Percentiles rank a stretch among this genome's conserved stretches.
These are phyloP conservation scores for Sminthurinus aureus DNA, from an alignment of 2,888 invertebrate species.

Conservation along the genomic window DNA sequence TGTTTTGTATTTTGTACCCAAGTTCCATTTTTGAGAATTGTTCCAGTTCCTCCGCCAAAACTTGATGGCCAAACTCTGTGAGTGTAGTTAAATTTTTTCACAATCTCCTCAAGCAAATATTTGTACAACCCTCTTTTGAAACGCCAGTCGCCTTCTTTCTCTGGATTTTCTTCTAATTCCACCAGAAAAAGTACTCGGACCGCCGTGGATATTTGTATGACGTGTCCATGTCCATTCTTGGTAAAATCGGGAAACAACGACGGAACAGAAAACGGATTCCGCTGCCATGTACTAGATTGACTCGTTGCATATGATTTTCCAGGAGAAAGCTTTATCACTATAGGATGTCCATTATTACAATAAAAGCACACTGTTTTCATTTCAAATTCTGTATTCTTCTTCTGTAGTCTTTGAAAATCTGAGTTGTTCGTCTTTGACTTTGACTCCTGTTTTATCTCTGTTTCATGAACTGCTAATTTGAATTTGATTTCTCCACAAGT, in stretches of 20 bases:
- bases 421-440: too few relatives aligned
- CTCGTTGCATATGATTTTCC: background rate
- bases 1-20: too few relatives aligned
- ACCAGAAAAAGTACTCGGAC: background rate
- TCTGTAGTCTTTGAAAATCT: too few relatives aligned
- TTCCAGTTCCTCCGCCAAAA: slow-evolving; percentile 49
- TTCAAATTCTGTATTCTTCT: background rate
- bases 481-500: background rate
- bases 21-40: slow-evolving; percentile 35
- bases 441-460: background rate
- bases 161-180: background rate
- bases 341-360: background rate
- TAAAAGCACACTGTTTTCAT: background rate
- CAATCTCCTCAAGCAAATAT: slow-evolving; percentile 39
- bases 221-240: slow-evolving; percentile 3
- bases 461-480: slow-evolving; percentile 3
- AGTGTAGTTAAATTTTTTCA: slow-evolving; percentile 47
- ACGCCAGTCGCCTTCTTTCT: slow-evolving; percentile 22
- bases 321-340: background rate
- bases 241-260: slow-evolving; percentile 2
- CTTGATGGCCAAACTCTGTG: slow-evolving; percentile 44
- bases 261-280: too few relatives aligned
- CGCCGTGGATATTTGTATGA: background rate
- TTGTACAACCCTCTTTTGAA: slow-evolving; percentile 49
- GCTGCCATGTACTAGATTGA: too few relatives aligned